phyloP scores from a whole-genome alignment of 2,797 vertebrate genomes.

The Gouania willdenowi region DNA sequence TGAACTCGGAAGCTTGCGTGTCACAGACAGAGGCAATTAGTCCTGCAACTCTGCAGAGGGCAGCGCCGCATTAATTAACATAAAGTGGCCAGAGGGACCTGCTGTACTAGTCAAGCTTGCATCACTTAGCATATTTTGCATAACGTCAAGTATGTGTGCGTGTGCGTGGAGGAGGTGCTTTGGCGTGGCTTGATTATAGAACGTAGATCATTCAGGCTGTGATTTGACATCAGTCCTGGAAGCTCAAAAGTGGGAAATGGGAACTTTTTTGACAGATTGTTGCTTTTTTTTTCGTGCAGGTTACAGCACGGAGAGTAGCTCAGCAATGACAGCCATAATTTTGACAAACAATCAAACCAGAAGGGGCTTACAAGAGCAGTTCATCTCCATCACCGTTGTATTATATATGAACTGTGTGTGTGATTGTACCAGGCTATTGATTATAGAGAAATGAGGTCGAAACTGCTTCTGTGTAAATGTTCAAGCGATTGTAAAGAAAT shows the following conservation, averaged over 20 bases:
- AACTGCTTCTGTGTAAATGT: no score
- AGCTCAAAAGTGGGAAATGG: no score
- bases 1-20: constrained; percentile 59
- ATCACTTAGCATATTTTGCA: constrained; percentile 59
- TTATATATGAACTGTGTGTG: no score
- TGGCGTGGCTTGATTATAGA: no score
- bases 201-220: no score
- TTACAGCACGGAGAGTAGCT: constrained; percentile 7
- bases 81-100: constrained; percentile 69
- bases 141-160: constrained; percentile 12
- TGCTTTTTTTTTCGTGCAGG: background rate
- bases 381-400: background rate
- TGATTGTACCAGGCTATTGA: no score
- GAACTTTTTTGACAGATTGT: constrained; percentile 1
- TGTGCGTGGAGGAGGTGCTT: constrained; percentile 13
- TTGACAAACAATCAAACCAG: constrained; percentile 21
- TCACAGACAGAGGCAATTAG: constrained; percentile 70
- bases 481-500: no score
- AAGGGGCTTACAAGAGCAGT: constrained; percentile 1
- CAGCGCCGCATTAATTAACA: constrained; percentile 72
- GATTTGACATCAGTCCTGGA: no score
- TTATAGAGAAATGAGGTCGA: no score
- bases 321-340: constrained; percentile 20
- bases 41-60: constrained; percentile 71
- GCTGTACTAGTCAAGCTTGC: constrained; percentile 40